Evolutionary conservation across 2,888 invertebrate genomes (phyloP), one percentile per base, ranked within the genome.

Genomic region (Balanococcus diminutus): DNA sequence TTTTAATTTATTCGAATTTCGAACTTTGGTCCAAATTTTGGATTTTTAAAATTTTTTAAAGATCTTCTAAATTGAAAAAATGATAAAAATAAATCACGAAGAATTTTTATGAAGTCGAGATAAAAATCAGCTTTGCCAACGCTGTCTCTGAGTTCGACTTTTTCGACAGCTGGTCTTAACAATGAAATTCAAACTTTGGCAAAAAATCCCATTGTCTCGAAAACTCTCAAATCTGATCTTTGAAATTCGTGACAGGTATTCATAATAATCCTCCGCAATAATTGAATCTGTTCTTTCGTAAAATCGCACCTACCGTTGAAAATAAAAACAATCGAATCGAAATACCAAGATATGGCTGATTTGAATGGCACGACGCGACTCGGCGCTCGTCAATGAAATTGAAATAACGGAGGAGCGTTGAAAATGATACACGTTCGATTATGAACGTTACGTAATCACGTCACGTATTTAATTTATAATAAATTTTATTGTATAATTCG

Each of bases 401-500:
- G 28, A 28, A 28, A 67, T 67, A 67, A 67, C 28, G 28, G 11
- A 28, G 28, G 11, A 28, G 28, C 67, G 67, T 67, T 28, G 67
- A 67, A 67, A 67, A 67, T 28, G 67, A 67, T 67, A 67, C 67
- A 67, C 67, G 67, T 28, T 67, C 67, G 28, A 67, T 67, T 67
- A 67, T 28, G n/a, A 67, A 67, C 4, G 16, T 67, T 67, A 67
- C 25, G 67, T 67, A 67, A 67, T 28, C 67, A 31, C 28, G 28
- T 67, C 67, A 67, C 67, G 67, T 67, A 67, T 67, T 67, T 67
- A 67, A 67, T 67, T 67, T 28, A 67, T 67, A 67, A 67, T 67
- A 67, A 67, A 67, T 67, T 67, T 67, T 16, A 67, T 67, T 19
- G 56, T 56, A 28, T 28, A 67, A 67, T 67, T 67, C 28, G 28